Evolutionary conservation across 2,797 vertebrate species (phyloP).

Genomic region (Adelosebastes latens): DNA sequence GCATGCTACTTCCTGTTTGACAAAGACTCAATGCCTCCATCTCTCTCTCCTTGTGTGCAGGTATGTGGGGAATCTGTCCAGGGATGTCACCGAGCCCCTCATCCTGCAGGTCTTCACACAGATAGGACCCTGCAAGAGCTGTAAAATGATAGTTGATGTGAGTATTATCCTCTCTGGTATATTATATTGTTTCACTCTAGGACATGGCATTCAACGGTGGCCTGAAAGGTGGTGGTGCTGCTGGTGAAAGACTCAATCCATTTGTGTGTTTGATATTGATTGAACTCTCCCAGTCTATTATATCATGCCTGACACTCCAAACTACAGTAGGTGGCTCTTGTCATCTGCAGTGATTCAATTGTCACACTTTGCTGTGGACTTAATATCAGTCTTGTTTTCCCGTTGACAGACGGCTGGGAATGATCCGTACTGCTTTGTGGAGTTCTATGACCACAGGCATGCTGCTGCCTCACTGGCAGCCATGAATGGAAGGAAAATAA

Average conservation of each 20-base stretch:
- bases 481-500: conserved; percentile 99
- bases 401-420: conserved; percentile 93
- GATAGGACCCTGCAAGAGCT: conserved; percentile 98
- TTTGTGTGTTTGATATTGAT: neutral
- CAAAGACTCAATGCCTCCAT: conserved; percentile 33
- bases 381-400: conserved; percentile 55
- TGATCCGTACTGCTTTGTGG: conserved; percentile 98
- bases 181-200: neutral
- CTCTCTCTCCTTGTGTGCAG: conserved; percentile 76
- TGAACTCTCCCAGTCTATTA: neutral
- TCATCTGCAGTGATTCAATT: neutral
- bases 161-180: conserved; percentile 66
- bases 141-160: conserved; percentile 99
- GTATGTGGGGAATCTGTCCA: conserved; percentile 97
- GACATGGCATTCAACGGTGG: neutral
- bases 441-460: conserved; percentile 98
- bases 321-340: conserved; percentile 3
- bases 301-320: neutral
- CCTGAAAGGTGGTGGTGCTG: neutral
- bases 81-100: conserved; percentile 98
- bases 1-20: conserved; percentile 74
- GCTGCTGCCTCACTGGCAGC: conserved; percentile 96
- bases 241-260: neutral
- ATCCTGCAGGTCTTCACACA: conserved; percentile 98
- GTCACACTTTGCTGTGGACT: conserved; percentile 20